phyloP scores from a whole-genome alignment of 2,888 invertebrate species.

The Noctua fimbriata region DNA sequence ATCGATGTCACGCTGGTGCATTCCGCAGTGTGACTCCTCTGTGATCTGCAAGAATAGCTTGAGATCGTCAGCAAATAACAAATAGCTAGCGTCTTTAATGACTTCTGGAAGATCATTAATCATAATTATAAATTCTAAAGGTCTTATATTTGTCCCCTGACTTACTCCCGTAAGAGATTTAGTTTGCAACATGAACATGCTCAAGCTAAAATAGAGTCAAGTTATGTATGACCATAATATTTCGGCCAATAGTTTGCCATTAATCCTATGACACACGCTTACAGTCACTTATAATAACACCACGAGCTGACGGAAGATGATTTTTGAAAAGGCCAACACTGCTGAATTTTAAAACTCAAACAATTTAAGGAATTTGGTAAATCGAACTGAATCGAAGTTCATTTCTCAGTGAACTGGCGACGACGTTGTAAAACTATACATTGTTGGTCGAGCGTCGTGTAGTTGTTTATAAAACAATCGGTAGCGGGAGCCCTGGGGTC shows the following conservation, averaged over 20 bases:
- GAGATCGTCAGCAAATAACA: too few species aligned
- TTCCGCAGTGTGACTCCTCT: too few species aligned
- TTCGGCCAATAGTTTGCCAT: neutral
- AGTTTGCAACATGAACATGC: constrained; percentile 4
- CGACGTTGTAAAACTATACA: constrained; percentile 38
- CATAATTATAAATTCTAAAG: too few species aligned
- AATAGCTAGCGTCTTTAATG: too few species aligned
- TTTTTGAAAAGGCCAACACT: neutral
- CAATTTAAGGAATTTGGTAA: constrained; percentile 23
- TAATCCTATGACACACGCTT: neutral
- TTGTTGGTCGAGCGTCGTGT: constrained; percentile 17
- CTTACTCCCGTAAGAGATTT: too few species aligned
- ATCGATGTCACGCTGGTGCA: too few species aligned
- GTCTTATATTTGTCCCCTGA: too few species aligned
- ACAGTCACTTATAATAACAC: neutral
- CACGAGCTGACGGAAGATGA: neutral
- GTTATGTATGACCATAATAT: too few species aligned
- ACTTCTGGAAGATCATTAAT: too few species aligned
- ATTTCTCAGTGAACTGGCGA: constrained; percentile 1
- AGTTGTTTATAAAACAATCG: constrained; percentile 49
- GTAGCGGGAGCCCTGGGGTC: constrained; percentile 12
- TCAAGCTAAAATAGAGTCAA: neutral
- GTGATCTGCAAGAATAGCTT: too few species aligned
- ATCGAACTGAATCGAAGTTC: constrained; percentile 23
- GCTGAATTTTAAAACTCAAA: neutral